These are phyloP conservation scores for Lissocephala sabroskyi DNA, from an alignment of 2,888 invertebrate species.

Conservation along the genomic window DNA sequence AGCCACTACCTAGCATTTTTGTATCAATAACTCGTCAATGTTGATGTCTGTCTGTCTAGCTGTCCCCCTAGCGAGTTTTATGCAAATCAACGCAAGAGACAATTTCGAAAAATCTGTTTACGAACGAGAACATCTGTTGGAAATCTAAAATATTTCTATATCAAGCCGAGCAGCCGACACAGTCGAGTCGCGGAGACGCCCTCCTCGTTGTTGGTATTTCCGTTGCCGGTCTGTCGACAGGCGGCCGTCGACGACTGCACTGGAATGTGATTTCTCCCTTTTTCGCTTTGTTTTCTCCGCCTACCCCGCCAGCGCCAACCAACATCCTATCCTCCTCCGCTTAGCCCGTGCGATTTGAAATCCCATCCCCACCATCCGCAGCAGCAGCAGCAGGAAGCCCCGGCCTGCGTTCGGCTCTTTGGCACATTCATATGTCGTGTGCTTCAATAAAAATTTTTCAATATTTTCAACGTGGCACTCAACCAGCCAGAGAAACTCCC, in stretches of 20 bases:
- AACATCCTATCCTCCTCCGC: neutral
- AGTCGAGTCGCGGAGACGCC: neutral
- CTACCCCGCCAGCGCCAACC: neutral
- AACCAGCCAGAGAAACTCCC: neutral
- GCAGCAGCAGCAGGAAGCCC: neutral
- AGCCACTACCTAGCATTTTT: conserved; percentile 1
- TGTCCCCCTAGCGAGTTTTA: conserved; percentile 31
- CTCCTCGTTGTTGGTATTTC: neutral
- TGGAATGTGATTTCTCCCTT: conserved; percentile 44
- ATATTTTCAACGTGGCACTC: conserved; percentile 45
- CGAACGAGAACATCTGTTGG: conserved; percentile 48
- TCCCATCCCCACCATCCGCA: too few species aligned
- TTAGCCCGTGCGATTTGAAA: too few species aligned
- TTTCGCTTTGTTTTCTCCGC: conserved; percentile 32
- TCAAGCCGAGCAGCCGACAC: neutral
- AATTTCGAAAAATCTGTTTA: conserved; percentile 47
- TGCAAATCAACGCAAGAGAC: conserved; percentile 51
- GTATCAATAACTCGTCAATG: conserved; percentile 25
- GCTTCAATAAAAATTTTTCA: conserved; percentile 50
- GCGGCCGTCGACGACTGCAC: conserved; percentile 15
- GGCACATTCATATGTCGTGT: conserved; percentile 42
- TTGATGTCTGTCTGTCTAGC: neutral
- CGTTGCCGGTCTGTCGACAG: neutral
- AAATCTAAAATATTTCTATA: conserved; percentile 41
- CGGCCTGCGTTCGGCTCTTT: conserved; percentile 14